Evolutionary conservation across 2,888 invertebrate genomes (phyloP).

Genomic region (Ariolimax columbianus): DNA sequence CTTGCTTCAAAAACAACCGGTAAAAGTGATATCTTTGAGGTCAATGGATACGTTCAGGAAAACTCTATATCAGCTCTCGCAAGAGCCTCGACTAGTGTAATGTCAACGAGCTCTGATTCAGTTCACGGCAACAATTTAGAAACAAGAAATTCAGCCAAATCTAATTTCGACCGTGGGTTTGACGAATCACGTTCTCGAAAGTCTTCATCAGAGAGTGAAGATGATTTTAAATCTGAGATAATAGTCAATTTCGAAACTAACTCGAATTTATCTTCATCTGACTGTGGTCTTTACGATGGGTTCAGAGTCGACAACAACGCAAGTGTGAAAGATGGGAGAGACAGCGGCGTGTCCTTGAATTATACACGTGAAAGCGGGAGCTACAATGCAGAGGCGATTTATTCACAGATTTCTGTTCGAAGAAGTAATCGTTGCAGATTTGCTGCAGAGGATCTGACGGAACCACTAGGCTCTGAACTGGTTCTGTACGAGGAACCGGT

Average conservation of each 20-base stretch:
- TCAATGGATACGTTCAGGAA: conserved; percentile 20
- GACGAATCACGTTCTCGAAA: not conserved
- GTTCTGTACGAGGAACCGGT: not conserved
- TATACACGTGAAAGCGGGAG: not conserved
- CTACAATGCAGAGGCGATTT: too few relatives aligned
- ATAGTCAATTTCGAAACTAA: not conserved
- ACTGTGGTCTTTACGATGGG: too few relatives aligned
- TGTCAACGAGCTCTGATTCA: not conserved
- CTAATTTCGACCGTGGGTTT: not conserved
- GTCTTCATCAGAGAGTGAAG: not conserved
- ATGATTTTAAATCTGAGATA: not conserved
- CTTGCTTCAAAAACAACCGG: not conserved
- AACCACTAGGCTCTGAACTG: not conserved
- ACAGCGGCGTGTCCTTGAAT: conserved; percentile 7
- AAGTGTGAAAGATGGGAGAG: not conserved
- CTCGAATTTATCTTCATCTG: not conserved
- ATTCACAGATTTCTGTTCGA: too few relatives aligned
- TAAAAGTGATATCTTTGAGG: not conserved
- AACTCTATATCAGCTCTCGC: not conserved
- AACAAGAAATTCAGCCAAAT: not conserved
- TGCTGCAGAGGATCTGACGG: too few relatives aligned
- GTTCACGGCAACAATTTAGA: not conserved
- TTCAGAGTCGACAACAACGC: too few relatives aligned
- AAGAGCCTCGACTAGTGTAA: not conserved
- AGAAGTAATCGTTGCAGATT: too few relatives aligned